phyloP scores from a whole-genome alignment of 2,888 invertebrate genomes.

The Callyntrura sp. region DNA sequence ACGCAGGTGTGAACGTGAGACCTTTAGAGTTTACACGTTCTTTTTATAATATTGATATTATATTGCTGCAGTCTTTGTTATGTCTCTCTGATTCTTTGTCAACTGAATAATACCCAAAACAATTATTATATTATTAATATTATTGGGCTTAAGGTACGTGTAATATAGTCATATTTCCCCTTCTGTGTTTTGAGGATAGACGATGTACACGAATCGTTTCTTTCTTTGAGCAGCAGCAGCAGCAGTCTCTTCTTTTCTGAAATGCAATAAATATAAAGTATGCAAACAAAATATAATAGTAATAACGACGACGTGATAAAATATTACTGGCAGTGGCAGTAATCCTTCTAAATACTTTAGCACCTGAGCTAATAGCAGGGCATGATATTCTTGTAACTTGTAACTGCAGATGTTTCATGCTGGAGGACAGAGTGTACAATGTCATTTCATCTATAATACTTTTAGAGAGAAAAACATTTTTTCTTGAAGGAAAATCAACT shows the following conservation, averaged over 20 bases:
- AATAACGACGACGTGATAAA: neutral
- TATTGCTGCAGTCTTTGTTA: slow-evolving; percentile 1
- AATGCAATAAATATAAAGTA: slow-evolving; percentile 29
- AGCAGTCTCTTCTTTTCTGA: neutral
- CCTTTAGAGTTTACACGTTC: slow-evolving; percentile 40
- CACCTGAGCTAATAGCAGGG: neutral
- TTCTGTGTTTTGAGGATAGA: neutral
- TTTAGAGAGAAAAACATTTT: neutral
- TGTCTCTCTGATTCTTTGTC: slow-evolving; percentile 3
- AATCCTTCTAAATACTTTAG: slow-evolving; percentile 24
- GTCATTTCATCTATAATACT: neutral
- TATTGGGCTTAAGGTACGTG: neutral
- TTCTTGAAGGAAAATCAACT: slow-evolving; percentile 16
- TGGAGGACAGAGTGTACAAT: neutral
- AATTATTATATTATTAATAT: slow-evolving; percentile 41
- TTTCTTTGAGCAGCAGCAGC: neutral
- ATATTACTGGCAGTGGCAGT: neutral
- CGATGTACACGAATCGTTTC: slow-evolving; percentile 11
- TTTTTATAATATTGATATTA: slow-evolving; percentile 7
- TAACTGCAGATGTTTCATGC: too few relatives aligned
- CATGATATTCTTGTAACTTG: too few relatives aligned
- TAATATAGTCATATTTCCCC: neutral
- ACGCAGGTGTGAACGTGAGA: slow-evolving; percentile 74
- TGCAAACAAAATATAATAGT: slow-evolving; percentile 42
- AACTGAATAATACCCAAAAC: slow-evolving; percentile 30